These are phyloP conservation scores for Drosophila setosimentum DNA, from an alignment of 2,888 invertebrate species.

Conservation along the genomic window DNA sequence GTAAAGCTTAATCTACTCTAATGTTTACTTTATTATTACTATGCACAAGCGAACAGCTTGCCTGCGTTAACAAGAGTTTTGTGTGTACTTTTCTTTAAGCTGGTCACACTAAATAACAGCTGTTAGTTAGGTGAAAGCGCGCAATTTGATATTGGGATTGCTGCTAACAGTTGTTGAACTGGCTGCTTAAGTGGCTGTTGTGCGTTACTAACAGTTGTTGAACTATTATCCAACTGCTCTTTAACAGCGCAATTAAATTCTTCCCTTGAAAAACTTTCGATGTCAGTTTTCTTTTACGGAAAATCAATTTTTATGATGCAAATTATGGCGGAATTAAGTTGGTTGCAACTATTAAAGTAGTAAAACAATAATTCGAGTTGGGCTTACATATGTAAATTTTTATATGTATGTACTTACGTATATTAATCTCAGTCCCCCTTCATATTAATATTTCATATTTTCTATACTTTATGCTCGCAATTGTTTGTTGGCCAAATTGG, in stretches of 20 bases:
- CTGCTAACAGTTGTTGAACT: background rate
- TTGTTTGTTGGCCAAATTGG: slow-evolving; percentile 17
- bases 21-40: background rate
- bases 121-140: background rate
- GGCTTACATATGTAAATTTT: background rate
- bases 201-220: slow-evolving; percentile 1
- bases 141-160: background rate
- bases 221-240: background rate
- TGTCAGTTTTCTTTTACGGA: background rate
- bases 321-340: background rate
- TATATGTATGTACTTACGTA: background rate
- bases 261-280: background rate
- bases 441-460: slow-evolving; percentile 9
- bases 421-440: background rate
- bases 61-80: background rate
- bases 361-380: background rate
- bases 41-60: background rate
- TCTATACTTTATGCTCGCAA: slow-evolving; percentile 28
- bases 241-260: background rate
- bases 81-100: background rate
- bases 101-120: background rate
- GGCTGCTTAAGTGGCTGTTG: background rate
- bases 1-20: background rate
- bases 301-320: slow-evolving; percentile 2
- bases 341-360: background rate